Evolutionary conservation across 2,113 vertebrate genomes (phyloP), one percentile per base, ranked within the genome.

Genomic region (Stigmatopora argus): DNA sequence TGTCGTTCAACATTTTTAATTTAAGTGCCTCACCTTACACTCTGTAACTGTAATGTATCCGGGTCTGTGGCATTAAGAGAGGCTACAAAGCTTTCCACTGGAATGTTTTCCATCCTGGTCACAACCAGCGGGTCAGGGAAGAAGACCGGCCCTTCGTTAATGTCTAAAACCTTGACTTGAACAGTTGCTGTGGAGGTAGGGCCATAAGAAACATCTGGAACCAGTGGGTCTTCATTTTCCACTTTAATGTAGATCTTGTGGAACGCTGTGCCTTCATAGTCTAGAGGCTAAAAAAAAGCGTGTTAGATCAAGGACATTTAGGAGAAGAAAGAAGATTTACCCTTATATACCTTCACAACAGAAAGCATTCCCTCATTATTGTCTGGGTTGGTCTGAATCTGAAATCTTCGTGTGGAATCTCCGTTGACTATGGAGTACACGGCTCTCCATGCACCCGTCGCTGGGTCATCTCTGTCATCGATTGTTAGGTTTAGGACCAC

Each of bases 281-380:
- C 94, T 58, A 99, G 81, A 59, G 96, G 93, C 97, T 92, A 34
- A 45, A 15, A 18, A 44, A 41, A 8, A 60, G 3, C 63, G 46
- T 10, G 35, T 34, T 0, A 59, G 51, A 18, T 15, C 26, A 26
- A 12, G n/a, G n/a, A 44, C n/a, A 61, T 45, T 45, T 3, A 45
- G 38, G 15, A 15, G 6, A 31, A 1, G 3, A 23, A 13, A 23
- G 15, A 21, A 26, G n/a, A 8, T 23, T 8, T 21, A 45, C 6
- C 19, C 14, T 13, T 21, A 45, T 21, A 19, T 86, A 99, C 97
- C 90, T 98, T 98, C 79, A 97, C 89, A 0, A 98, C 95, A 0
- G 93, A 95, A 12, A 99, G 89, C 95, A 99, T 98, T 44, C 97
- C 97, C 78, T 99, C 96, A 0, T 99, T 99, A 68, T 94, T 97